Conservation (phyloP, 2,888 invertebrate genomes). For the Pinctada fucata region DNA sequence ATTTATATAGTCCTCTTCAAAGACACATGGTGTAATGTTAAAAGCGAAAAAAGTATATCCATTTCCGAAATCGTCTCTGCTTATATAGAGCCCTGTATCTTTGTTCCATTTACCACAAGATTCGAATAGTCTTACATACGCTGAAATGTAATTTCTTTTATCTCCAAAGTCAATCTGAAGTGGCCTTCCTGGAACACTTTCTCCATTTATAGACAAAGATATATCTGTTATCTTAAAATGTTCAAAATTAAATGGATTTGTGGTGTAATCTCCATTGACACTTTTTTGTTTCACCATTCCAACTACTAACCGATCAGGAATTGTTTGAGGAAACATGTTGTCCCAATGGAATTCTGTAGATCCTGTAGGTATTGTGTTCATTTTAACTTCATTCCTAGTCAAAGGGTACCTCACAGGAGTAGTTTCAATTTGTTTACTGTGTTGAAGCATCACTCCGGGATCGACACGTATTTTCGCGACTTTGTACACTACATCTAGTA, state of each 20-base stretch:
- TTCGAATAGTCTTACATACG: constrained; percentile 13
- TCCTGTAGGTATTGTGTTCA: constrained; percentile 26
- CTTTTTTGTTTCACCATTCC: constrained; percentile 22
- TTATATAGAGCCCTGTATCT: constrained; percentile 15
- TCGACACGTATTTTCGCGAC: constrained; percentile 11
- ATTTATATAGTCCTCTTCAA: constrained; percentile 19
- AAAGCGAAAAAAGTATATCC: constrained; percentile 21
- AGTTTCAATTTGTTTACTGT: constrained; percentile 18
- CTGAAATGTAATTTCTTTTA: neutral
- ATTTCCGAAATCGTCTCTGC: too few relatives aligned
- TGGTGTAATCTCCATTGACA: constrained; percentile 28
- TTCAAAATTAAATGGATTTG: too few relatives aligned
- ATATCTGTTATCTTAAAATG: constrained; percentile 15
- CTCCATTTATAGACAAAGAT: constrained; percentile 27
- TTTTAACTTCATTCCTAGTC: too few relatives aligned
- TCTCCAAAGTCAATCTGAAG: constrained; percentile 24
- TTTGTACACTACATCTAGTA: constrained; percentile 20
- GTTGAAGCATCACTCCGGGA: constrained; percentile 22
- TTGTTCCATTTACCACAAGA: constrained; percentile 12
- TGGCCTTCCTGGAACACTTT: constrained; percentile 17
- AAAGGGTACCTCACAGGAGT: constrained; percentile 26
- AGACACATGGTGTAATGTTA: constrained; percentile 4
- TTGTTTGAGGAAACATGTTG: constrained; percentile 24
- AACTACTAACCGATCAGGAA: constrained; percentile 16
- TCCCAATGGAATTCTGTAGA: constrained; percentile 32